Base-by-base conservation (phyloP, 2,888 invertebrate species). In the Megastigmus dorsalis region DNA sequence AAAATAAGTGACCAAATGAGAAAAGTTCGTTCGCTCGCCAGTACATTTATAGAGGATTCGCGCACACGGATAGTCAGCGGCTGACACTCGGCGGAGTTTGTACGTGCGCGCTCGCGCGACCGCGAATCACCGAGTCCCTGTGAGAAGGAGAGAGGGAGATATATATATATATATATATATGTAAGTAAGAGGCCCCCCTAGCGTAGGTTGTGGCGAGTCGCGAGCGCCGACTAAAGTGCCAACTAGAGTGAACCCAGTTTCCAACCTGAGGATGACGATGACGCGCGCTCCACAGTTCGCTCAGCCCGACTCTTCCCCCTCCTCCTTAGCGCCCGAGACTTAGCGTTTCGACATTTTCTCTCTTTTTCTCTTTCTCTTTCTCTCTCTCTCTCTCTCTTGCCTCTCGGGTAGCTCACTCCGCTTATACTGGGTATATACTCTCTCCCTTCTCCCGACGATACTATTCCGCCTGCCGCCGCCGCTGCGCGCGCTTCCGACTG, bases 161-260 rank as follows among this genome's bases (percentile, higher is more conserved):
- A 55, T n/a, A n/a, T n/a, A n/a, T n/a, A n/a, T n/a, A n/a, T n/a
- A n/a, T n/a, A n/a, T n/a, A n/a, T n/a, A n/a, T n/a, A n/a, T n/a
- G 48, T n/a, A 20, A 15, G 26, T 18, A 13, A 41, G 41, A 41
- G 41, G 65, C 18, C 33, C 38, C 36, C 15, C 20, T 48, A 38
- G 48, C 50, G 50, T 59, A 57, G 23, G 45, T 54, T 79, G 82
- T 83, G 80, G 80, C 82, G 85, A 84, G 84, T 83, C 84, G 82
- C 87, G 84, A 83, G 80, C 82, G 84, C 82, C 84, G 84, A 86
- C 86, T 85, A 85, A 84, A 82, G 83, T 84, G 84, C 84, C 82
- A 84, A 84, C 84, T 84, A 71, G 66, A 55, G 50, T 62, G 65
- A 66, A 82, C 83, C 80, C 84, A 83, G 82, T 83, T 84, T 84